These are phyloP conservation scores for Dolichopus griseipennis DNA, from an alignment of 2,888 invertebrate genomes.

Conservation along the genomic window DNA sequence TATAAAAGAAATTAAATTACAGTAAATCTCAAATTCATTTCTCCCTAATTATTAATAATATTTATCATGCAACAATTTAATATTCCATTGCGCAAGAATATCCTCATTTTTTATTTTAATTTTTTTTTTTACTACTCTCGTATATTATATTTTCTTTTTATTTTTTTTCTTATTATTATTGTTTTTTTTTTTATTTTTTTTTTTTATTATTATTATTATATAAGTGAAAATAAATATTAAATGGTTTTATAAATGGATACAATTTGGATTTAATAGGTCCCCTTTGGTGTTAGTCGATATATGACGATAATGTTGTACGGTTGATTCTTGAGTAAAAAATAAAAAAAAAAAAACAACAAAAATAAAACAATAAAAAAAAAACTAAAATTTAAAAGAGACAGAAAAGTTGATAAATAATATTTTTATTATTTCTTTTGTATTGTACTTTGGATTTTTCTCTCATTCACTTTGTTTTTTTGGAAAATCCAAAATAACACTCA, in stretches of 20 bases:
- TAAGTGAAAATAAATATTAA: constrained; percentile 4
- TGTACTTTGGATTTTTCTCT: no score
- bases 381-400: neutral
- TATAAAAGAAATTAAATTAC: no score
- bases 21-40: no score
- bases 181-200: neutral
- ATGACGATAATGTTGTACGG: constrained; percentile 6
- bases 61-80: neutral
- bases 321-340: neutral
- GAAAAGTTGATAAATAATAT: constrained; percentile 4
- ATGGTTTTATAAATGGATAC: constrained; percentile 8
- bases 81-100: neutral
- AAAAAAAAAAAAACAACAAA: neutral
- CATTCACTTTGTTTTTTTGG: neutral
- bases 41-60: neutral
- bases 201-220: neutral
- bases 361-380: neutral
- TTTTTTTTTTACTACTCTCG: neutral
- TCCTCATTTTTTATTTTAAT: neutral
- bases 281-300: constrained; percentile 11
- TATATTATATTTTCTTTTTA: no score
- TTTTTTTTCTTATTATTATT: no score
- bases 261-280: constrained; percentile 11
- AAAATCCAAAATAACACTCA: neutral
- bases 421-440: neutral